A percentile compares a stretch with the other conserved stretches of the same genome.
These are phyloP conservation scores for Drepana arcuata DNA, from an alignment of 1,140 invertebrate species.

Conservation along the genomic window DNA sequence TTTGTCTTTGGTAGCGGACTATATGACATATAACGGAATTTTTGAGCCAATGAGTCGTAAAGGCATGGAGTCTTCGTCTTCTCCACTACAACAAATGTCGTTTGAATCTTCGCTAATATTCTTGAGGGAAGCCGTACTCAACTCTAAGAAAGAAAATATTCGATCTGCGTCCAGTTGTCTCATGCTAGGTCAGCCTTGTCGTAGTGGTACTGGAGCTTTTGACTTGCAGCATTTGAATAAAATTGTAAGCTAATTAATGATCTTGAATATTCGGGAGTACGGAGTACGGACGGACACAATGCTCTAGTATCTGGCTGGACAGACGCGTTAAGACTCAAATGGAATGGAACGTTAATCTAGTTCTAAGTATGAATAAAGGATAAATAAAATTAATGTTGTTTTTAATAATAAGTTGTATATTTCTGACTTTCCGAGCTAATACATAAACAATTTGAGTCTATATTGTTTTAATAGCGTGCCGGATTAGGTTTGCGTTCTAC, in stretches of 20 bases:
- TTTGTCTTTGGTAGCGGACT: conserved; percentile 94
- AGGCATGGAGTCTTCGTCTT: conserved; percentile 90
- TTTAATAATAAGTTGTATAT: conserved; percentile 29
- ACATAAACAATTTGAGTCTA: conserved; percentile 24
- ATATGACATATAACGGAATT: conserved; percentile 96
- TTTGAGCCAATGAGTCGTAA: conserved; percentile 92
- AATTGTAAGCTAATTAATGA: too few relatives aligned
- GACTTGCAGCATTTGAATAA: conserved; percentile 37
- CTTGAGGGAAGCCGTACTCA: conserved; percentile 85
- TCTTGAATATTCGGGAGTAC: too few relatives aligned
- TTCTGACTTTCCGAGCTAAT: conserved; percentile 18
- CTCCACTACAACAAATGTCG: conserved; percentile 97
- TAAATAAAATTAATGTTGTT: conserved; percentile 22
- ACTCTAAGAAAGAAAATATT: conserved; percentile 81
- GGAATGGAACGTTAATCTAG: too few relatives aligned
- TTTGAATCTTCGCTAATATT: conserved; percentile 95
- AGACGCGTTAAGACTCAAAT: too few relatives aligned
- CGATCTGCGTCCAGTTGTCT: conserved; percentile 91
- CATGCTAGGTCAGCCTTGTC: conserved; percentile 87
- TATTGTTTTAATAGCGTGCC: too few relatives aligned
- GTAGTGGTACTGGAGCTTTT: conserved; percentile 90
- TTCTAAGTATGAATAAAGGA: too few relatives aligned
- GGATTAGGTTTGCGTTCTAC: too few relatives aligned
- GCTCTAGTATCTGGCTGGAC: too few relatives aligned
- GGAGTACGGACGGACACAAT: too few relatives aligned